phyloP scores from a whole-genome alignment of 2,797 vertebrate genomes.

The Phalanger gymnotis region DNA sequence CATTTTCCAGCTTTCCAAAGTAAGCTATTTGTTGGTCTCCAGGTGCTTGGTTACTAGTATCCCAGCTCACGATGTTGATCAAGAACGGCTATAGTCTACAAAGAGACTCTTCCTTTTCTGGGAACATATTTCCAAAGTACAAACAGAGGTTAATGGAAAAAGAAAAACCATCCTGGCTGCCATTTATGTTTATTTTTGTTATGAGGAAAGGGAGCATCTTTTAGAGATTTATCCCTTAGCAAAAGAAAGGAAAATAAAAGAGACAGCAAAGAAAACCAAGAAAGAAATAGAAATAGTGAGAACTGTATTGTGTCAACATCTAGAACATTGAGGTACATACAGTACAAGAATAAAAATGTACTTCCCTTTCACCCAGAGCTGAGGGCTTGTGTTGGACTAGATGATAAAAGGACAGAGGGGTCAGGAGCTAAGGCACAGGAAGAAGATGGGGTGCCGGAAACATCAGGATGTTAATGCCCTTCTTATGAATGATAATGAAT shows the following conservation, averaged over 20 bases:
- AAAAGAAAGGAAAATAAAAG: constrained; percentile 2
- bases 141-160: background rate
- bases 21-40: background rate
- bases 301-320: background rate
- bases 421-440: background rate
- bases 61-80: background rate
- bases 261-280: background rate
- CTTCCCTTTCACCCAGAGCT: background rate
- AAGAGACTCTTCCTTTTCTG: background rate
- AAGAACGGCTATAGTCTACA: background rate
- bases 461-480: background rate
- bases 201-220: background rate
- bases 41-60: constrained; percentile 7
- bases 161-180: constrained; percentile 1
- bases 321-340: background rate
- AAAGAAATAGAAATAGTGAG: background rate
- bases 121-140: background rate
- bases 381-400: constrained; percentile 17
- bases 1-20: background rate
- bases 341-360: constrained; percentile 20
- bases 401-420: background rate
- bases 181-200: constrained; percentile 10
- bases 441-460: background rate
- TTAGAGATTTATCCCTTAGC: constrained; percentile 9
- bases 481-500: background rate